phyloP scores from a whole-genome alignment of 23 tunicate genomes.

The Ciona savignyi region DNA sequence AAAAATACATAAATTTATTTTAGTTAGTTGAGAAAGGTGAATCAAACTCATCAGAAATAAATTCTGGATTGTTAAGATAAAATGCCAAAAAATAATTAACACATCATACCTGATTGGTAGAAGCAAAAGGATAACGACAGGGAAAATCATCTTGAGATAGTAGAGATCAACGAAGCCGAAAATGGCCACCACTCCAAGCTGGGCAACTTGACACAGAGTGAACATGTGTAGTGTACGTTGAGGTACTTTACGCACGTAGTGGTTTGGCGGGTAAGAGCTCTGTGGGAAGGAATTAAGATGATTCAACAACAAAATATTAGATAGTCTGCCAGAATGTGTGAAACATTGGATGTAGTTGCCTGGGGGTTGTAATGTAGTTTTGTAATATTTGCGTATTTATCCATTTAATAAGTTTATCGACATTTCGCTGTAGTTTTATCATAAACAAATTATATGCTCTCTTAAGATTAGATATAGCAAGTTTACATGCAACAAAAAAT shows the following conservation, averaged over 20 bases:
- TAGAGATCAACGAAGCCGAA: constrained; percentile 72
- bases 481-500: too few relatives aligned
- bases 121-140: constrained; percentile 84
- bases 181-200: constrained; percentile 48
- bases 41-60: not conserved
- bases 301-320: too few relatives aligned
- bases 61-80: not conserved
- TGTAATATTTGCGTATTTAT: too few relatives aligned
- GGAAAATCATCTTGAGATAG: constrained; percentile 93
- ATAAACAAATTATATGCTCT: too few relatives aligned
- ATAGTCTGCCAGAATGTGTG: too few relatives aligned
- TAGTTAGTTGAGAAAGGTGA: not conserved
- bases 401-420: too few relatives aligned
- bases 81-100: not conserved
- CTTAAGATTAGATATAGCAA: too few relatives aligned
- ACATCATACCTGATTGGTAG: constrained; percentile 59
- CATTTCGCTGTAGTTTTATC: too few relatives aligned
- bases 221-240: constrained; percentile 83
- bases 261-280: constrained; percentile 87
- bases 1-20: not conserved
- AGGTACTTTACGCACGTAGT: constrained; percentile 92
- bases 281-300: constrained; percentile 8
- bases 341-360: too few relatives aligned
- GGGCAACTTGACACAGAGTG: constrained; percentile 58
- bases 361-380: too few relatives aligned